These are phyloP conservation scores for Cydia splendana DNA, from an alignment of 1,140 invertebrate species.

Conservation along the genomic window DNA sequence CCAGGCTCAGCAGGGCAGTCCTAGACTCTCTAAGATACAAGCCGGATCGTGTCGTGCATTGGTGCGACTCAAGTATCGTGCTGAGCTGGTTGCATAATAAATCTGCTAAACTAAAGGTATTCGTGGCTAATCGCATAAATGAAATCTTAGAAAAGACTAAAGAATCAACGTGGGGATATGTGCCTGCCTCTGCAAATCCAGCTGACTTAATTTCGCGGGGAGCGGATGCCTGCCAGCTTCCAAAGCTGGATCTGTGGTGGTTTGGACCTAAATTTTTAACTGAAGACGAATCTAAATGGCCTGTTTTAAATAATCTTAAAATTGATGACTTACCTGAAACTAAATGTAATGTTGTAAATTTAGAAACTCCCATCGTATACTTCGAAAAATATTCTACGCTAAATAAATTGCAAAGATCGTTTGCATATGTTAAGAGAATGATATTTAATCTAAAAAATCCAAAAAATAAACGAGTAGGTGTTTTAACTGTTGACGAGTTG, in stretches of 20 bases:
- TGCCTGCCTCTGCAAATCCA: no score
- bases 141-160: no score
- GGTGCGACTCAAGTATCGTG: no score
- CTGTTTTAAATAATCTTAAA: conserved; percentile 28
- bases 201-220: no score
- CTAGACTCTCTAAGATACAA: no score
- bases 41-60: no score
- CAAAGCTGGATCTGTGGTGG: conserved; percentile 36
- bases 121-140: no score
- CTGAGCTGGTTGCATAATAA: no score
- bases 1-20: no score
- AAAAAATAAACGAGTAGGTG: conserved; percentile 32
- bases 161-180: no score
- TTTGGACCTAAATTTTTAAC: conserved; percentile 34
- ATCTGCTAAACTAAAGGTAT: no score
- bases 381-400: conserved; percentile 36
- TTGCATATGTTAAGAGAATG: conserved; percentile 36
- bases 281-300: conserved; percentile 34
- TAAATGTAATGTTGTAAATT: conserved; percentile 1
- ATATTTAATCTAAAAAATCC: conserved; percentile 37
- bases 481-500: no score
- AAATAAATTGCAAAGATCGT: conserved; percentile 34
- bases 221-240: conserved; percentile 10
- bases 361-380: neutral
- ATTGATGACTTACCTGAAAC: conserved; percentile 35